Conservation (phyloP, 2,797 vertebrate genomes). For the Intellagama lesueurii region DNA sequence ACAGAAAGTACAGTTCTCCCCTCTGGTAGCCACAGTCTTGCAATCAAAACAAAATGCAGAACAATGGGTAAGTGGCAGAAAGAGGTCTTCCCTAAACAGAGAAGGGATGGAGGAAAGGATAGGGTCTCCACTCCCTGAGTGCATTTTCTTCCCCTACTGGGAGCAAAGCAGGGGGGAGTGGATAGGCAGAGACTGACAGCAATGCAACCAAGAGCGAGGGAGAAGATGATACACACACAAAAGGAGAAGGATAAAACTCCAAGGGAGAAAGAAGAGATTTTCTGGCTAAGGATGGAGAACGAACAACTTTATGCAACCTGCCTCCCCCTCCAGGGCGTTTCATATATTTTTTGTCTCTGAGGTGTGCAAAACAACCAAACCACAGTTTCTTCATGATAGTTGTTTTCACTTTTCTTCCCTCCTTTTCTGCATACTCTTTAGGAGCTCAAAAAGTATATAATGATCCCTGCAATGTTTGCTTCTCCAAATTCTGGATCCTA, state of each 20-base stretch:
- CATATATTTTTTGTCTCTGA: too few species aligned
- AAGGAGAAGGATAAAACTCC: neutral
- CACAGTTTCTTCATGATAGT: too few species aligned
- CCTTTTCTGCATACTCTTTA: too few species aligned
- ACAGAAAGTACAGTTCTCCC: neutral
- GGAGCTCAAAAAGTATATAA: too few species aligned
- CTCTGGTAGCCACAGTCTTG: neutral
- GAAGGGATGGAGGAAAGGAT: neutral
- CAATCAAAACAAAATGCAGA: neutral
- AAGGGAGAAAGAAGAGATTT: too few species aligned
- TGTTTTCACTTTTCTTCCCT: too few species aligned
- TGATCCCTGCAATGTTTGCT: too few species aligned
- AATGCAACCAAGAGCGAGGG: neutral
- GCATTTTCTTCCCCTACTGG: too few species aligned
- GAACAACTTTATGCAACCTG: too few species aligned
- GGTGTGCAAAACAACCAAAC: too few species aligned
- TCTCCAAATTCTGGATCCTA: too few species aligned
- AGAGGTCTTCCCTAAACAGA: neutral
- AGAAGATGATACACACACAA: neutral
- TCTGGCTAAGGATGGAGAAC: neutral
- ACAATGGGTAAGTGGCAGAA: neutral
- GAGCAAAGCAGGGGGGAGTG: neutral
- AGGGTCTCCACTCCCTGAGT: neutral
- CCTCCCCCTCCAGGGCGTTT: too few species aligned
- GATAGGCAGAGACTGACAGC: neutral